Evolutionary conservation across 1,140 invertebrate genomes (phyloP), one percentile per base, ranked within the genome.

Genomic region (Patella vulgata): DNA sequence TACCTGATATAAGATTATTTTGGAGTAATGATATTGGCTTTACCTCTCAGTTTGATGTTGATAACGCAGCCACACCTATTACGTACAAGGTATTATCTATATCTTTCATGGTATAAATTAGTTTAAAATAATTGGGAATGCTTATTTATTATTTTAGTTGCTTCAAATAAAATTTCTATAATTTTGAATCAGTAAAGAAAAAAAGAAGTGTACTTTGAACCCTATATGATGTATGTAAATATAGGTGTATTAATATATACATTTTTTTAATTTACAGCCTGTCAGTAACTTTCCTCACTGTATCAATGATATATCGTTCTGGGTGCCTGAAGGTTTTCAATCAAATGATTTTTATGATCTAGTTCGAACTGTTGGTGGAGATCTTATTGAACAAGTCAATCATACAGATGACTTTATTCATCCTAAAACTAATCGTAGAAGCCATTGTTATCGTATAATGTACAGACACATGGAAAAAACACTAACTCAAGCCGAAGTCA

Each of bases 1-100:
- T 99, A 71, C 95, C 96, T 0, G 97, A 99, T 78, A 99, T 99
- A 67, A 87, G 97, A 54, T 82, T 97, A 6, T 98, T 99, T 85
- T 99, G 97, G 97, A 87, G 86, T 58, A 87, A 85, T 21, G 98
- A 99, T 80, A 87, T 89, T 48, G 96, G 97, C 30, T 98, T 99
- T 81, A 82, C 96, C 1, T 89, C 87, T 58, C 98, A 99, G 81
- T 99, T 99, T 81, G 85, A 90, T 71, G 89, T 89, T 56, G 88
- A 91, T 50, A 87, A 93, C 83, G 83, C 90, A 21, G 84, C 91
- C 72, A 87, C 80, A n/a, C 63, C 72, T 11, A 87, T 91, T 31
- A 86, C 74, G 62, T 92, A 87, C 68, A 90, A 91, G 84, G 90
- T 91, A 86, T 2, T 27, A 59, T 30, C 14, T 27, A 5, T 12